Evolutionary conservation across 2,113 vertebrate species (phyloP).

Genomic region (Paraplagusia blochii): DNA sequence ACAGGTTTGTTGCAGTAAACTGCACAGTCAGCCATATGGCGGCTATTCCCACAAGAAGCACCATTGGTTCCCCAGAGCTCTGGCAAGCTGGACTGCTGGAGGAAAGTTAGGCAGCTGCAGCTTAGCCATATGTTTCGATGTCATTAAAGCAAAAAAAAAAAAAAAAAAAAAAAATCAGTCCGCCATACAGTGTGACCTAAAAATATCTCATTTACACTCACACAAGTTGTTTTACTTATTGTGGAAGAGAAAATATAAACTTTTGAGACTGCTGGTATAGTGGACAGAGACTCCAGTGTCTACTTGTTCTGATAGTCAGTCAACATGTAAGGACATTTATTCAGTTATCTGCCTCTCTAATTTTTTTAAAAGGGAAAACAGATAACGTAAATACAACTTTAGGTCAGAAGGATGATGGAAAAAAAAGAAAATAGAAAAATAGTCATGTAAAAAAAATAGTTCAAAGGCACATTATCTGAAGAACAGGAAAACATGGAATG

Average conservation of each 20-base stretch:
- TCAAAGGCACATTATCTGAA: too few relatives aligned
- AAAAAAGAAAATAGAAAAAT: too few relatives aligned
- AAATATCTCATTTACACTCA: constrained; percentile 3
- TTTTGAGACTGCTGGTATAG: not conserved
- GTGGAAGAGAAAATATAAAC: not conserved
- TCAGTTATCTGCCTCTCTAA: too few relatives aligned
- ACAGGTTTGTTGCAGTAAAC: constrained; percentile 42
- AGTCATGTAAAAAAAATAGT: too few relatives aligned
- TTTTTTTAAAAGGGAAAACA: too few relatives aligned
- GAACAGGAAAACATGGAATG: too few relatives aligned
- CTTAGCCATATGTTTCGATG: constrained; percentile 44
- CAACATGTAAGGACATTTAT: too few relatives aligned
- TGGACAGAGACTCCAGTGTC: not conserved
- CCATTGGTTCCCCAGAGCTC: constrained; percentile 31
- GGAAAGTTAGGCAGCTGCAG: constrained; percentile 42
- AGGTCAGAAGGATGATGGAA: too few relatives aligned
- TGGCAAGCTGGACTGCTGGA: constrained; percentile 23
- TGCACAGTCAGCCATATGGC: constrained; percentile 43
- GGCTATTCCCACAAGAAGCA: constrained; percentile 35
- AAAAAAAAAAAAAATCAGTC: not conserved
- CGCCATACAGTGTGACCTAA: not conserved
- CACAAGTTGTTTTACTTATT: not conserved
- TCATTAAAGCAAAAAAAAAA: constrained; percentile 11
- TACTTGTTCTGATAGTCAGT: too few relatives aligned
- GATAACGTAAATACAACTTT: too few relatives aligned